Conservation (phyloP, 2,797 vertebrate genomes). For the Rhinophrynus dorsalis region DNA sequence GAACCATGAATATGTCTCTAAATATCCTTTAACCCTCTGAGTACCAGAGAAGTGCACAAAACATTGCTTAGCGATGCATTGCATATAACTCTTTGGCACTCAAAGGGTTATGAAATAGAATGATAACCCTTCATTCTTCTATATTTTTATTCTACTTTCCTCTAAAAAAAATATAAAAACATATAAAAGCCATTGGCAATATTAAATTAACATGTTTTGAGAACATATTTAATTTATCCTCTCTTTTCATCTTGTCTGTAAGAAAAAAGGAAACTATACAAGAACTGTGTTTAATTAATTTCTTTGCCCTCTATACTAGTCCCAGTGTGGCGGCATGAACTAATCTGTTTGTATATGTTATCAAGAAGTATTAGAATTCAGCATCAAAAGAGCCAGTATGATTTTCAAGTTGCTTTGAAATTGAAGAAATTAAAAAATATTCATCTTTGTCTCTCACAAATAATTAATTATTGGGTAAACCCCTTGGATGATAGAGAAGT, state of each 20-base stretch:
- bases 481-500: no score
- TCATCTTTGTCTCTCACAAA: no score
- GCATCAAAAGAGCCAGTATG: slow-evolving; percentile 9
- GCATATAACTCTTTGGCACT: no score
- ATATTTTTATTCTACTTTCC: background rate
- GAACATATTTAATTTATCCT: slow-evolving; percentile 1
- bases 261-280: background rate
- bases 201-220: background rate
- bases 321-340: slow-evolving; percentile 24
- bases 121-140: no score
- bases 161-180: background rate
- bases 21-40: no score
- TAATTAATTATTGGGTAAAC: background rate
- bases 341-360: slow-evolving; percentile 50
- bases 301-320: slow-evolving; percentile 39
- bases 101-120: no score
- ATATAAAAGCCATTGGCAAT: slow-evolving; percentile 3
- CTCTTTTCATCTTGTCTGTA: slow-evolving; percentile 44
- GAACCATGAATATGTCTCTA: no score
- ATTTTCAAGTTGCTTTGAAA: background rate
- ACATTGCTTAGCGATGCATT: no score
- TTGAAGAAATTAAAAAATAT: background rate
- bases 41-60: no score
- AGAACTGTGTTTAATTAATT: slow-evolving; percentile 35
- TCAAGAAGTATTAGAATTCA: slow-evolving; percentile 42